Base-by-base conservation (phyloP, 1,140 invertebrate species). In the Rhopalosiphum padi region DNA sequence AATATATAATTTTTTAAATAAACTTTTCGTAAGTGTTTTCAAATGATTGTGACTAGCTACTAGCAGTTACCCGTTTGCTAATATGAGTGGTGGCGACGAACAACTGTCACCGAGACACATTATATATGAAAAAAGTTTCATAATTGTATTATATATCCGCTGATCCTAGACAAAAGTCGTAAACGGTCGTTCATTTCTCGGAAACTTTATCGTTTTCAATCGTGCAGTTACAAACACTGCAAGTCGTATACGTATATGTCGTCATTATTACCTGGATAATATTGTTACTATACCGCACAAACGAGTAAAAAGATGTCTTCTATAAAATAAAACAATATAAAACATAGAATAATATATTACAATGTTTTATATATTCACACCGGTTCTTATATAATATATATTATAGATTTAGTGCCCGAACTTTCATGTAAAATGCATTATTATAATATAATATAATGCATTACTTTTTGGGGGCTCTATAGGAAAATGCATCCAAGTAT, bases 61-160 rank as follows among this genome's bases (percentile, higher is more conserved):
- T 15, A 18, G 60, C 60, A n/a, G 30, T n/a, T 18, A n/a, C 60
- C 30, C 21, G 37, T 3, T 68, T 21, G 37, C 37, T 41, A 35
- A 21, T 22, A 15, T n/a, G 1, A 0, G 11, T n/a, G 30, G 30
- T n/a, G 60, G n/a, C 30, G 60, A 77, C 60, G 30, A 77, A 77
- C 60, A 77, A 77, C 60, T 77, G 60, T n/a, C 60, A n/a, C 60
- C 60, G n/a, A n/a, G 60, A 77, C n/a, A 77, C 18, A 51, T 51
- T 18, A 51, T n/a, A 77, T n/a, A 77, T 77, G n/a, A 77, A 77
- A 77, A 77, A 77, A 77, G 60, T 77, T 77, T 77, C n/a, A 77
- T 77, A 77, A 77, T 77, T 77, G 60, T 77, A 77, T 77, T 77
- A 77, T 77, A n/a, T n/a, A n/a, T 77, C 30, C 15, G 18, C 30